Percentiles rank a stretch among this genome's conserved stretches.
These are phyloP conservation scores for Drosophila erecta DNA, from an alignment of 1,140 invertebrate genomes.

Conservation along the genomic window DNA sequence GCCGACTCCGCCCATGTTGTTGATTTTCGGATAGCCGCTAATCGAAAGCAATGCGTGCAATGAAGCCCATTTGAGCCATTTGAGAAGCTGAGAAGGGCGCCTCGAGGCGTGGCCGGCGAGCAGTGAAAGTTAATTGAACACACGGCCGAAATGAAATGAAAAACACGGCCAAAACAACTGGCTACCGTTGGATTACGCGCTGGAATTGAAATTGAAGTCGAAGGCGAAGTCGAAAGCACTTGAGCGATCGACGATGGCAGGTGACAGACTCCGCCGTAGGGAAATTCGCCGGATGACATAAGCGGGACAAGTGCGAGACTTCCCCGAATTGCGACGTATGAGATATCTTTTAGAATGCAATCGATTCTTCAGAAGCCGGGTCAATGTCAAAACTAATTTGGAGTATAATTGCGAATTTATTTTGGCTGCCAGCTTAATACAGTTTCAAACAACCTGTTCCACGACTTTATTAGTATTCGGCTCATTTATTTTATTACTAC, in stretches of 20 bases:
- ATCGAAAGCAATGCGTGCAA: constrained; percentile 43
- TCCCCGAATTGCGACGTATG: constrained; percentile 2
- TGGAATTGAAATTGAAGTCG: not conserved
- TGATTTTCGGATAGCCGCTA: constrained; percentile 2
- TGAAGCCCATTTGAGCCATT: constrained; percentile 17
- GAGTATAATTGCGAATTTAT: not conserved
- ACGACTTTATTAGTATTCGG: constrained; percentile 8
- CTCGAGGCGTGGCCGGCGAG: constrained; percentile 44
- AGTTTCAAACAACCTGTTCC: constrained; percentile 20
- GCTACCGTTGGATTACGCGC: constrained; percentile 11
- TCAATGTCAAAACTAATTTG: constrained; percentile 30
- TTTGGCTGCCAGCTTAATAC: not conserved
- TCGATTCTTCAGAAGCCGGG: constrained; percentile 13
- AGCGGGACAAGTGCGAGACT: constrained; percentile 20
- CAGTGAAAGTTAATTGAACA: constrained; percentile 64
- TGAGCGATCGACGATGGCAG: constrained; percentile 37
- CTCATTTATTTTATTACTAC: not conserved
- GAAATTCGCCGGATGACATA: constrained; percentile 23
- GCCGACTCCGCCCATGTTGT: not conserved
- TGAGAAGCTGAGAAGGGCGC: constrained; percentile 38
- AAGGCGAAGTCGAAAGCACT: not conserved
- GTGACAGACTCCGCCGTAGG: constrained; percentile 16
- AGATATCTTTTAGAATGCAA: not conserved
- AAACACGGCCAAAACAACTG: constrained; percentile 32
- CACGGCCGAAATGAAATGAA: constrained; percentile 25